Conservation (phyloP, 2,113 vertebrate genomes). For the Calonectris borealis region DNA sequence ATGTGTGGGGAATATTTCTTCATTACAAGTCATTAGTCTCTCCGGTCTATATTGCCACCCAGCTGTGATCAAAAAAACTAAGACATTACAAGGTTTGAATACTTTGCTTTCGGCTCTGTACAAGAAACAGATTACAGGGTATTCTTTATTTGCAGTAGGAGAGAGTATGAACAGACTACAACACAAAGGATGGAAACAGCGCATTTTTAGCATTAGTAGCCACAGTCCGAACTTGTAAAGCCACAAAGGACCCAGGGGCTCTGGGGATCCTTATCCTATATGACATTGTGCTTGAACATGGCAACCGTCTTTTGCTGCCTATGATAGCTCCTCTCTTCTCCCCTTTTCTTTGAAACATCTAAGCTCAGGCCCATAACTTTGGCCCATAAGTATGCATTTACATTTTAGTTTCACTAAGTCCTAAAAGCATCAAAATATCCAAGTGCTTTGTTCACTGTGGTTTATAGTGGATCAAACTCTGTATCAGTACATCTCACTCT, state of each 20-base stretch:
- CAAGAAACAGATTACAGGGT: not conserved
- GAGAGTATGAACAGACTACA: not conserved
- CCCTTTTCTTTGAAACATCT: not conserved
- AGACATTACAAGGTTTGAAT: not conserved
- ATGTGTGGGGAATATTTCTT: not conserved
- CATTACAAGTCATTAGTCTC: not conserved
- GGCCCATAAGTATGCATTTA: not conserved
- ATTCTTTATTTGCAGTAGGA: not conserved
- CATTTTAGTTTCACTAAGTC: not conserved
- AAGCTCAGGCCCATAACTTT: not conserved
- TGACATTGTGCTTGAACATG: not conserved
- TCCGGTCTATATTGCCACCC: conserved; percentile 45
- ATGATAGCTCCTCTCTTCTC: not conserved
- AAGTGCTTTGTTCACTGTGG: not conserved
- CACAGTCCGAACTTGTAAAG: not conserved
- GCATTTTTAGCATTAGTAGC: not conserved
- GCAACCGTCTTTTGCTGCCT: not conserved
- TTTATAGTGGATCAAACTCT: not conserved
- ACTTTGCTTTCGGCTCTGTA: not conserved
- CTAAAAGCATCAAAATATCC: not conserved
- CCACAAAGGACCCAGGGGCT: not conserved
- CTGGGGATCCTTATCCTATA: not conserved
- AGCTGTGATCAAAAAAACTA: conserved; percentile 47
- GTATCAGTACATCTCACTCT: not conserved
- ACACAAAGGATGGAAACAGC: not conserved